Conservation (phyloP, 2,888 invertebrate genomes). For the Metacarcinus magister region DNA sequence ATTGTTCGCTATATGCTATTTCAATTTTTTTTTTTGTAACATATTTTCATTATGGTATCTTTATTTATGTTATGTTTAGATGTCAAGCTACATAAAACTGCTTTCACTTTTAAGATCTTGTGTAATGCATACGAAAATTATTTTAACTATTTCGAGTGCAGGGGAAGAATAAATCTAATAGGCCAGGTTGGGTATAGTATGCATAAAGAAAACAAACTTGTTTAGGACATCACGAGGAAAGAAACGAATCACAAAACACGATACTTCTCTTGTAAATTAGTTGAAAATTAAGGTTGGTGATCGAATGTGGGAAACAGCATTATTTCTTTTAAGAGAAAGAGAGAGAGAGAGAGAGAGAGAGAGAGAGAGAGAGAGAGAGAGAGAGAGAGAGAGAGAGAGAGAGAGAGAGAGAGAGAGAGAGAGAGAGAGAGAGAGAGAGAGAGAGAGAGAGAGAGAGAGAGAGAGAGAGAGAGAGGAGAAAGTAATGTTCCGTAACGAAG, state of each 20-base stretch:
- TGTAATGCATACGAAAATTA: neutral
- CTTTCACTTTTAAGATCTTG: neutral
- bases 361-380: neutral
- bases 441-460: neutral
- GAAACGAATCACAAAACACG: neutral
- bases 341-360: neutral
- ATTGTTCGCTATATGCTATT: neutral
- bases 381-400: neutral
- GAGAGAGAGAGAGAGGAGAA: neutral
- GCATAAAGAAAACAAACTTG: too few relatives aligned
- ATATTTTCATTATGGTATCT: neutral
- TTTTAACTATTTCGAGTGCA: neutral
- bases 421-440: neutral
- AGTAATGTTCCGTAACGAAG: neutral
- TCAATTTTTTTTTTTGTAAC: neutral
- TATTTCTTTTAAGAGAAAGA: neutral
- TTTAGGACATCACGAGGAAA: neutral
- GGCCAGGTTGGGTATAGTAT: too few relatives aligned
- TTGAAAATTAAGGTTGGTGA: neutral
- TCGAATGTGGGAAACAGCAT: neutral
- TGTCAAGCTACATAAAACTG: neutral
- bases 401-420: neutral
- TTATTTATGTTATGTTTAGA: neutral
- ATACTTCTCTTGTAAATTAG: neutral
- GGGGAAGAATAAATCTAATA: neutral